These are phyloP conservation scores for Lordiphosa fenestrarum DNA, from an alignment of 2,888 invertebrate species.

Conservation along the genomic window DNA sequence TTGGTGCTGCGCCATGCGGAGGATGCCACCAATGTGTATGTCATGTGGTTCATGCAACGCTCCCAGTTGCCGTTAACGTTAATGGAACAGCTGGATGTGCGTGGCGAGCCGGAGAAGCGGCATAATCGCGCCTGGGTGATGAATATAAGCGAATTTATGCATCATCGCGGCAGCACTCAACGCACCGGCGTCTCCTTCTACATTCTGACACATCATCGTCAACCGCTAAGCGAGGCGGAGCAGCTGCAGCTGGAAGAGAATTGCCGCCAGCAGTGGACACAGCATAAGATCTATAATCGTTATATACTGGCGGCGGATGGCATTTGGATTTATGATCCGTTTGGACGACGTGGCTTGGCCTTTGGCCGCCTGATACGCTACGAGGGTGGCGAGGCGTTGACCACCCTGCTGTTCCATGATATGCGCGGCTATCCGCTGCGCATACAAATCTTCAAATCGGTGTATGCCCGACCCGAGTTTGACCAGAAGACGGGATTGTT, in stretches of 20 bases:
- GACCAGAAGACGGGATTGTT: conserved; percentile 52
- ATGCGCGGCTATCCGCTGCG: conserved; percentile 78
- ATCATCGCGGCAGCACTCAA: neutral
- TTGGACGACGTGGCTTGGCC: conserved; percentile 28
- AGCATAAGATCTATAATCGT: conserved; percentile 54
- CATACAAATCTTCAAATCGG: conserved; percentile 78
- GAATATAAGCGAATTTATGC: conserved; percentile 48
- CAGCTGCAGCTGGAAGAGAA: conserved; percentile 41
- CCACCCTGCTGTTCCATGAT: conserved; percentile 63
- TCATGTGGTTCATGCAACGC: conserved; percentile 53
- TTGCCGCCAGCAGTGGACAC: conserved; percentile 59
- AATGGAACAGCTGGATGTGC: conserved; percentile 28
- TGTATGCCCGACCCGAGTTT: conserved; percentile 68
- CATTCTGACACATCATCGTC: conserved; percentile 46
- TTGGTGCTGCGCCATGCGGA: conserved; percentile 46
- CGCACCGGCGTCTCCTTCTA: conserved; percentile 63
- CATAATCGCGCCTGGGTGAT: conserved; percentile 60
- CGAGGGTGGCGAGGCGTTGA: conserved; percentile 41
- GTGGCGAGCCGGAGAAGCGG: conserved; percentile 19
- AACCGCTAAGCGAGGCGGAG: conserved; percentile 10
- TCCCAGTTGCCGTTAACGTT: conserved; percentile 30
- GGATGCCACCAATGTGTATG: conserved; percentile 55
- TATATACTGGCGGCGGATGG: conserved; percentile 55
- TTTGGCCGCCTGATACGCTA: conserved; percentile 63
- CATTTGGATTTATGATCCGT: conserved; percentile 73